Conservation (phyloP, 64 coral and sea anemone species). For the Cladopsammia gracilis region DNA sequence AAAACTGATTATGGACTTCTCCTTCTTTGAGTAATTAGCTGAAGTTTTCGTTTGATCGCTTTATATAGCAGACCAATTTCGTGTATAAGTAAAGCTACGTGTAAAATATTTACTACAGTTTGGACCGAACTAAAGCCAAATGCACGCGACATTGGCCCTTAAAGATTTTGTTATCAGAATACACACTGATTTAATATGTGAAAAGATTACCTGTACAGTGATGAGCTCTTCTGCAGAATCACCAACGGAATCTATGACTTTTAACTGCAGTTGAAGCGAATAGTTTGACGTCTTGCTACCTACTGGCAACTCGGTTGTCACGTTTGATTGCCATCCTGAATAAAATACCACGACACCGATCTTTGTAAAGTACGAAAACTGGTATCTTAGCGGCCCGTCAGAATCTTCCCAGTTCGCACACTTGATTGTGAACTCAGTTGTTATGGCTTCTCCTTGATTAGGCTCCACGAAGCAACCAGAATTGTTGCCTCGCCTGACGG, state of each 20-base stretch:
- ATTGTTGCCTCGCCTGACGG: conserved; percentile 7
- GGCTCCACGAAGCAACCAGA: conserved; percentile 31
- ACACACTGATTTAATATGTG: background rate
- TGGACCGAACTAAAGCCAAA: too few species aligned
- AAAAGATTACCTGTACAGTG: conserved; percentile 56
- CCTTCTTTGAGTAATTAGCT: too few species aligned
- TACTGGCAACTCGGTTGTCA: conserved; percentile 63
- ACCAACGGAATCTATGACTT: conserved; percentile 71
- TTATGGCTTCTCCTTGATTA: conserved; percentile 56
- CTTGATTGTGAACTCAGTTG: conserved; percentile 65
- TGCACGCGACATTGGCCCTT: too few species aligned
- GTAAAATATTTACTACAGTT: too few species aligned
- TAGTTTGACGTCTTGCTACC: conserved; percentile 63
- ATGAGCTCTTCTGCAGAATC: conserved; percentile 45
- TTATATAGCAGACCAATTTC: too few species aligned
- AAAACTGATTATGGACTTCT: too few species aligned
- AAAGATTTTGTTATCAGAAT: background rate
- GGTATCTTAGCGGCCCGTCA: conserved; percentile 65
- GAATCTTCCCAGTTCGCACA: conserved; percentile 63
- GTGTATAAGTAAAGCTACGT: too few species aligned
- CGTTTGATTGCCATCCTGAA: conserved; percentile 8
- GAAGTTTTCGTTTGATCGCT: too few species aligned
- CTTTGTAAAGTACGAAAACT: conserved; percentile 63
- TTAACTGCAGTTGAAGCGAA: conserved; percentile 40
- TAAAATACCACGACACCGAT: conserved; percentile 79